Percentiles rank a stretch among this genome's conserved stretches.
Evolutionary conservation across 2,113 vertebrate genomes (phyloP).

Genomic region (Petaurus breviceps): DNA sequence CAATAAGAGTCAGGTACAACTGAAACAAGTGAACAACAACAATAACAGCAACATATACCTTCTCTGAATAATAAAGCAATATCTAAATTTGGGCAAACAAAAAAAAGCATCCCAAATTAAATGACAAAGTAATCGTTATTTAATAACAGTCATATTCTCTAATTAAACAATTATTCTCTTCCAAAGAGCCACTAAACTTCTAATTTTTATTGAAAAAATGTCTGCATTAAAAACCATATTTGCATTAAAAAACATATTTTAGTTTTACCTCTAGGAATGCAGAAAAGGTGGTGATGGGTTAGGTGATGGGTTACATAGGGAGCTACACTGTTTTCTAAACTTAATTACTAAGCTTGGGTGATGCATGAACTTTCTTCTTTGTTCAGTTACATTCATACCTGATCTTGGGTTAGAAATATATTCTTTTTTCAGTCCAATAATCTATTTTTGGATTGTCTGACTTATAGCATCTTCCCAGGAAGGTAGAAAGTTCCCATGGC

Average conservation of each 20-base stretch:
- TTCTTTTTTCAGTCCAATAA: conserved; percentile 44
- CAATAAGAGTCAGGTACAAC: background rate
- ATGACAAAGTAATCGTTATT: conserved; percentile 28
- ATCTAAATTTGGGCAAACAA: background rate
- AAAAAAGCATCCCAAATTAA: conserved; percentile 9
- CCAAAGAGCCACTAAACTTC: background rate
- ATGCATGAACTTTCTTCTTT: background rate
- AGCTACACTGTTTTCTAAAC: conserved; percentile 19
- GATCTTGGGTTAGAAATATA: conserved; percentile 17
- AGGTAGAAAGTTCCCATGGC: conserved; percentile 24
- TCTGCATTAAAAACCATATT: conserved; percentile 1
- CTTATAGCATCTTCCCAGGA: conserved; percentile 40
- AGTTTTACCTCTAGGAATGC: background rate
- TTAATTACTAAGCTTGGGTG: conserved; percentile 20
- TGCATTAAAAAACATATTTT: conserved; percentile 13
- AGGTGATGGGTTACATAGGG: background rate
- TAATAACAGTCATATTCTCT: conserved; percentile 20
- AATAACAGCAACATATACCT: background rate
- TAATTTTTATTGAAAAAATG: background rate
- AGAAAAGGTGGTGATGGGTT: conserved; percentile 9
- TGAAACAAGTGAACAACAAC: background rate
- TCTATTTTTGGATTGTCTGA: conserved; percentile 61
- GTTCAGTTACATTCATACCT: conserved; percentile 10
- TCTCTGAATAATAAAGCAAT: conserved; percentile 42
- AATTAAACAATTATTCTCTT: conserved; percentile 44